Evolutionary conservation across 2,888 invertebrate genomes (phyloP).

Genomic region (Tenthredo amoena): DNA sequence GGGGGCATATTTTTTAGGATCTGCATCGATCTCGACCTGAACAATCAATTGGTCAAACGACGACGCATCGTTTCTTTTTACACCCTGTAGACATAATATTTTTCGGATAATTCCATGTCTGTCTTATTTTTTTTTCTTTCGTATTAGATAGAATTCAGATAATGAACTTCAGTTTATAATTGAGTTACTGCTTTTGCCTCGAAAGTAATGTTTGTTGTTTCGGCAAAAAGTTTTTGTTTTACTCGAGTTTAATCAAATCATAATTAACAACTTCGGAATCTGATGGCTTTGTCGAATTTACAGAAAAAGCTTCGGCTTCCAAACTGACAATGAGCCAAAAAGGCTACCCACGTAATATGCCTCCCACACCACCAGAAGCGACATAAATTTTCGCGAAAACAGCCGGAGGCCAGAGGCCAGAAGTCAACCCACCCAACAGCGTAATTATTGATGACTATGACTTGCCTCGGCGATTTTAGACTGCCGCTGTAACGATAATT

Average conservation of each 20-base stretch:
- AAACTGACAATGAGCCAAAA: not conserved
- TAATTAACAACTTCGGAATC: not conserved
- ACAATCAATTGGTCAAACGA: too few species aligned
- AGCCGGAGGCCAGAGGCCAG: not conserved
- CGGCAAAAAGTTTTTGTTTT: not conserved
- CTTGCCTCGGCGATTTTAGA: not conserved
- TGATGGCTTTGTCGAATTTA: slow-evolving; percentile 16
- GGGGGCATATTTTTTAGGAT: too few species aligned
- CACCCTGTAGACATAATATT: not conserved
- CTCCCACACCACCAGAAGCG: not conserved
- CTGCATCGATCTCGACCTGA: too few species aligned
- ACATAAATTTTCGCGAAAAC: slow-evolving; percentile 9
- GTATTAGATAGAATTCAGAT: not conserved
- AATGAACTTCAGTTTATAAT: not conserved
- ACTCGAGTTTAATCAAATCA: not conserved
- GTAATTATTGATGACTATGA: slow-evolving; percentile 13
- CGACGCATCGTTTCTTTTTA: too few species aligned
- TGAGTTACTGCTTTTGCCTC: not conserved
- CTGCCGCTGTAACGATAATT: not conserved
- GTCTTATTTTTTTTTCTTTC: not conserved
- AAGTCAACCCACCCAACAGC: not conserved
- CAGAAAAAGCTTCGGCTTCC: not conserved
- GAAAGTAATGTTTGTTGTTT: not conserved
- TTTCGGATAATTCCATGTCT: not conserved
- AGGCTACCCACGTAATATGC: not conserved